Percentiles rank a stretch among this genome's conserved stretches.
These are phyloP conservation scores for Bembecia ichneumoniformis DNA, from an alignment of 2,888 invertebrate genomes.

Conservation along the genomic window DNA sequence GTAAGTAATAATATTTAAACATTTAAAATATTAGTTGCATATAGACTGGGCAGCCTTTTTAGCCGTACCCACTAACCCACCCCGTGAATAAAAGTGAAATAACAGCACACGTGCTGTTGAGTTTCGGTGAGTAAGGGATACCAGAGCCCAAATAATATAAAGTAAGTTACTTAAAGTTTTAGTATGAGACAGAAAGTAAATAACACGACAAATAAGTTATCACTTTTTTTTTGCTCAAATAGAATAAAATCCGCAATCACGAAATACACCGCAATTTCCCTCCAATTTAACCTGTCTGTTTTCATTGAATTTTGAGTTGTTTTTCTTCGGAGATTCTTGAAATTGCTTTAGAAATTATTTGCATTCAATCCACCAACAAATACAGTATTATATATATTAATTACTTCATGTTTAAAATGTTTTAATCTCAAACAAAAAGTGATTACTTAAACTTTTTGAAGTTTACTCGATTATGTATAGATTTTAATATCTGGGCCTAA, in stretches of 20 bases:
- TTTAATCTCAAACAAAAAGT: neutral
- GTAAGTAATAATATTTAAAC: no score
- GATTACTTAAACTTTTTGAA: no score
- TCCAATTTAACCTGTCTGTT: slow-evolving; percentile 16
- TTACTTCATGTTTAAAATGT: slow-evolving; percentile 1
- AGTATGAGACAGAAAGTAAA: neutral
- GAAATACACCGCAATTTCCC: slow-evolving; percentile 11
- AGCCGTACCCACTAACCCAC: no score
- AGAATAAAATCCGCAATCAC: slow-evolving; percentile 12
- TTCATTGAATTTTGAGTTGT: slow-evolving; percentile 13
- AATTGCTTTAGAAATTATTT: slow-evolving; percentile 3
- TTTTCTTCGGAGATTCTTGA: slow-evolving; percentile 9
- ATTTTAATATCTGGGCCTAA: slow-evolving; percentile 7
- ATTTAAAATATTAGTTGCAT: no score
- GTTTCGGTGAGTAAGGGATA: no score
- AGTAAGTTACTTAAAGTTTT: neutral
- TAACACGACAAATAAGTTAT: neutral
- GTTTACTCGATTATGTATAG: slow-evolving; percentile 2
- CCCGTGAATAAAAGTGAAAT: no score
- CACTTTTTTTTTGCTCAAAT: slow-evolving; percentile 3
- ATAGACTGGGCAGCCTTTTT: no score
- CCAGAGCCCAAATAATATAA: no score
- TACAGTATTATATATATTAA: slow-evolving; percentile 2
- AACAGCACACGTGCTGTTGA: no score
- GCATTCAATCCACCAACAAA: slow-evolving; percentile 1